Base-by-base conservation (phyloP, 2,797 vertebrate species). In the Poliocrania exsul region DNA sequence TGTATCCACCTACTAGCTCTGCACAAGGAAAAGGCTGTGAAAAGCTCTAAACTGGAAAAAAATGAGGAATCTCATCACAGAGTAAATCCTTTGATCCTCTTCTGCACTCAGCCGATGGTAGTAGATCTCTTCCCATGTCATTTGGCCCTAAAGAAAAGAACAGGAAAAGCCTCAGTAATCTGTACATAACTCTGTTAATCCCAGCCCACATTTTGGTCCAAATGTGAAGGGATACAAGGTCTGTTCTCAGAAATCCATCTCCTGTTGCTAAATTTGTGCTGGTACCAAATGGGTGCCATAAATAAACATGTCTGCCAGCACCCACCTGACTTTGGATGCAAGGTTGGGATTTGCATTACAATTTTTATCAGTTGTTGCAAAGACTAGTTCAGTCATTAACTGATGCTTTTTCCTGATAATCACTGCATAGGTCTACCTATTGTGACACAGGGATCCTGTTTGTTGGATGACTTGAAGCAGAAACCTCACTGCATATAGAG, bases 381-480 rank as follows among this genome's bases (percentile, higher is more conserved):
- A 81, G 73, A 13, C 35, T 35, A 37, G 8, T 14, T 90, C 66
- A n/a, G 38, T 60, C 87, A 51, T 69, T 47, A 80, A 54, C 61
- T 64, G 93, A 37, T 67, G 75, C 13, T 73, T 80, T 70, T 73
- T 42, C n/a, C 71, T 70, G 56, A 17, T 47, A 51, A 57, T 70
- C 83, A 28, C 15, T 82, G 67, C 75, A 18, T 15, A 86, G 88
- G 47, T n/a, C n/a, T 38, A 33, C 57, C 71, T 90, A 80, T 65
- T 90, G 82, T 65, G 77, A 56, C 47, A 62, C 49, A 65, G 44
- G 17, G 69, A 38, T 64, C 26, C 61, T 40, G 0, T 61, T 24
- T 69, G 79, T 61, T 25, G 38, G 53, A 53, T 78, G 84, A 18
- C 84, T 93, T 74, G 40, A 38, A 42, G 84, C 77, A 95, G 73